A percentile compares a stretch with the other conserved stretches of the same genome.
phyloP scores from a whole-genome alignment of 2,888 invertebrate species.

The Halocaridina rubra region DNA sequence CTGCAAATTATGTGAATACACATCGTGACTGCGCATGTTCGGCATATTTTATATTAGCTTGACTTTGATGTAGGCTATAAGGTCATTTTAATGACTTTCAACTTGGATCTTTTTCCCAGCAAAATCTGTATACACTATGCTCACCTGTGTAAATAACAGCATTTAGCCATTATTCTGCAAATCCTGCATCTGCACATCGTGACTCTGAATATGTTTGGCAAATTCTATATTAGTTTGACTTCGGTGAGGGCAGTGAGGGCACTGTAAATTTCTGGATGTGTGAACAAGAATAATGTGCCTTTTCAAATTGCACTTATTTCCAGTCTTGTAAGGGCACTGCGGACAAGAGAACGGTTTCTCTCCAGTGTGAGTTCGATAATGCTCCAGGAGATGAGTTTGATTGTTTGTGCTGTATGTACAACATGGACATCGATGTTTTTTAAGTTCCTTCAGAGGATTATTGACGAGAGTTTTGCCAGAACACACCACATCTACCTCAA shows the following conservation, averaged over 20 bases:
- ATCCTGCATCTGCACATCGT: too few species aligned
- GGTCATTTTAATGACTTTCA: too few species aligned
- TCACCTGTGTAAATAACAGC: too few species aligned
- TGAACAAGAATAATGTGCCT: slow-evolving; percentile 45
- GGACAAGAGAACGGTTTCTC: slow-evolving; percentile 25
- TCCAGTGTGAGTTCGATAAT: background rate
- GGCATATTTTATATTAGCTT: too few species aligned
- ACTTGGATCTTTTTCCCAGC: too few species aligned
- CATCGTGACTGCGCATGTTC: too few species aligned
- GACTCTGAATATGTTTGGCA: background rate
- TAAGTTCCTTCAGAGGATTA: background rate
- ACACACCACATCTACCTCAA: background rate
- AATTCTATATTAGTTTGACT: background rate
- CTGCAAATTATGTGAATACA: too few species aligned
- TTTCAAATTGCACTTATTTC: slow-evolving; percentile 25
- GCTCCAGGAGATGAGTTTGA: background rate
- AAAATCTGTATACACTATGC: too few species aligned
- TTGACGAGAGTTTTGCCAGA: background rate
- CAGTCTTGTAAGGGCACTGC: slow-evolving; percentile 41
- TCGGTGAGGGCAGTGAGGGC: slow-evolving; percentile 41
- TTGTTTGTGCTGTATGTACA: background rate
- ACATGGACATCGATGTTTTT: background rate
- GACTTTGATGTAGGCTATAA: too few species aligned
- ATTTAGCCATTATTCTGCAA: too few species aligned
- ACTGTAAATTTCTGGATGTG: slow-evolving; percentile 43